phyloP scores from a whole-genome alignment of 2,113 vertebrate species.

The Myotis davidii region DNA sequence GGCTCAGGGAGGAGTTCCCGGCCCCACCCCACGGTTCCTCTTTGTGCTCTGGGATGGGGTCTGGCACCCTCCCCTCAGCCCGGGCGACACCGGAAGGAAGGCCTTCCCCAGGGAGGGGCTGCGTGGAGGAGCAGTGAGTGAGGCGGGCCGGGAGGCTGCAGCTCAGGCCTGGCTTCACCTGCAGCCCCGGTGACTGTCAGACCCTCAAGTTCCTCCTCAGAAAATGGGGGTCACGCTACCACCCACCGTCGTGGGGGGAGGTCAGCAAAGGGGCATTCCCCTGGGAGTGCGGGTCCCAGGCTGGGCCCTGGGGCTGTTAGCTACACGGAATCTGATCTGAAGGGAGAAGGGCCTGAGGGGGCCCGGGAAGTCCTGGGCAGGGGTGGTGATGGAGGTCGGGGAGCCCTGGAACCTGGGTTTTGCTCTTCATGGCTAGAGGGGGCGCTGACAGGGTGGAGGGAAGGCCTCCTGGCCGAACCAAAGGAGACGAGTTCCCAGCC shows the following conservation, averaged over 20 bases:
- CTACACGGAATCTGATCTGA: not conserved
- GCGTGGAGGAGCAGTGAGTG: rapidly evolving
- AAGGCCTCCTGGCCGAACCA: no score
- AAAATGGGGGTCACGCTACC: not conserved
- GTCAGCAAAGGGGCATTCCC: not conserved
- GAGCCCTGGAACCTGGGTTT: not conserved
- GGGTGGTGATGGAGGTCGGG: not conserved
- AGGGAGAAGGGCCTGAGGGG: not conserved
- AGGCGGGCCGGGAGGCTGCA: not conserved
- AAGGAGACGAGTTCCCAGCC: not conserved
- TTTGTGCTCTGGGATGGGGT: slow-evolving; percentile 46
- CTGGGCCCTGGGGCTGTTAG: rapidly evolving
- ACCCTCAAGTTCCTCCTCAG: not conserved
- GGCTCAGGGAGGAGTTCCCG: not conserved
- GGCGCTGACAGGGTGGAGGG: not conserved
- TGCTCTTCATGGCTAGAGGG: not conserved
- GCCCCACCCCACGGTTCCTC: not conserved
- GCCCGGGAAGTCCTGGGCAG: not conserved
- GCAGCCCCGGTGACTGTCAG: not conserved
- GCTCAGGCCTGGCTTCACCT: not conserved
- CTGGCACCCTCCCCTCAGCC: not conserved
- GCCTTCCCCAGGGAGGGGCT: not conserved
- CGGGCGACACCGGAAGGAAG: slow-evolving; percentile 26
- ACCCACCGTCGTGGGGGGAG: not conserved
- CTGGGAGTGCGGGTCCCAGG: not conserved